These are phyloP conservation scores for Melangyna quadrimaculata DNA, from an alignment of 2,888 invertebrate species.

Conservation along the genomic window DNA sequence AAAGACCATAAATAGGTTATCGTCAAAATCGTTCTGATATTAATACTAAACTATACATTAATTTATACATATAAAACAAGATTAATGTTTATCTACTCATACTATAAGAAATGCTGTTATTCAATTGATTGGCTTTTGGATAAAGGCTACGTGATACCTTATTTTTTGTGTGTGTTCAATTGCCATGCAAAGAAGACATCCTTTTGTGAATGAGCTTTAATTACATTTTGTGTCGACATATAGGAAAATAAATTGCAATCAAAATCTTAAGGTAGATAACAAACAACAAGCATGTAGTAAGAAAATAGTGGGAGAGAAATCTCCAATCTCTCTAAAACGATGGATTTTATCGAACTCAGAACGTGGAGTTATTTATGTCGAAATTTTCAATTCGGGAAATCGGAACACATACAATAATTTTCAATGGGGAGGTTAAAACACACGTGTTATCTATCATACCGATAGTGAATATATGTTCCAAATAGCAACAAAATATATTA, in stretches of 20 bases:
- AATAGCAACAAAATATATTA: too few relatives aligned
- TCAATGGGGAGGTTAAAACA: too few relatives aligned
- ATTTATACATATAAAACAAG: too few relatives aligned
- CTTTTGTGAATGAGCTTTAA: background rate
- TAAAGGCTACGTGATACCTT: background rate
- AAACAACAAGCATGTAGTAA: background rate
- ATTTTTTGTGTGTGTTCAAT: background rate
- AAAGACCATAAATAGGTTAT: too few relatives aligned
- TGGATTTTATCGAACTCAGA: too few relatives aligned
- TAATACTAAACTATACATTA: background rate
- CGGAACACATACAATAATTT: too few relatives aligned
- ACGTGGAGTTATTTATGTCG: too few relatives aligned
- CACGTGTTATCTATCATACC: too few relatives aligned
- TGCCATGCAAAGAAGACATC: conserved; percentile 1
- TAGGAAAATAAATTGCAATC: background rate
- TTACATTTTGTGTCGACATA: background rate
- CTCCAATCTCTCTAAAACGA: too few relatives aligned
- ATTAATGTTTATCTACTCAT: background rate
- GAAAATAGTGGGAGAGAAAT: too few relatives aligned
- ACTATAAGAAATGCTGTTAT: background rate
- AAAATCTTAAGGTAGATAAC: background rate
- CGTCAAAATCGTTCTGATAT: background rate
- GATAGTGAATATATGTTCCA: too few relatives aligned
- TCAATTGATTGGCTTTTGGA: background rate
- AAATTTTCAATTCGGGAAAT: too few relatives aligned